Base-by-base conservation (phyloP, 1,140 invertebrate genomes). In the Pectinophora gossypiella region DNA sequence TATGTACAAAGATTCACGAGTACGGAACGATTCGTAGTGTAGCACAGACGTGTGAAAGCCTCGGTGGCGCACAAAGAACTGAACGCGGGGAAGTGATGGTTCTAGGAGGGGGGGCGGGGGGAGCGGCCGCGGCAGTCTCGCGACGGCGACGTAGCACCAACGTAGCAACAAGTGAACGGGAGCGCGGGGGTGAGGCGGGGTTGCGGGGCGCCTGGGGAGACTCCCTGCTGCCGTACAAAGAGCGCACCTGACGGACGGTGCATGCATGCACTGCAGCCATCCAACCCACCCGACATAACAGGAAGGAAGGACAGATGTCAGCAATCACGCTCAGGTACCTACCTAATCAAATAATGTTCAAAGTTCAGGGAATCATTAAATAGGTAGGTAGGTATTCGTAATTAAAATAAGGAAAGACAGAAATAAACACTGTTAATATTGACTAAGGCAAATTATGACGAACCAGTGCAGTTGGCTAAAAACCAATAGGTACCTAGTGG, bases 131-230 rank as follows among this genome's bases (percentile, higher is more conserved):
- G 13, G 61, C 68, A 77, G 73, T 72, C 73, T 82, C 74, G 71
- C 73, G 59, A 67, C 68, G 64, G 47, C 73, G 60, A 72, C 71
- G 70, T 75, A 77, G 71, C 70, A 73, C 58, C 72, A 76, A 77
- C 77, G 77, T 83, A 85, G 79, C 82, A 85, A 85, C 82, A 85
- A 85, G 80, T 85, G 82, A 85, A 82, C 76, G 79, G 73, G 71
- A 62, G 60, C 66, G 68, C 70, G 72, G 75, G 76, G 67, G 75
- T 73, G 76, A 70, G 57, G 59, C 19, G 46, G 49, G 60, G 55
- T 51, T 46, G 60, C 56, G 63, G 64, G 64, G 61, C 56, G 54
- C 56, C 50, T 51, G 36, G 60, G 66, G 62, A 59, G 54, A 53
- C 51, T 56, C 68, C 59, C 63, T n/a, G n/a, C 68, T 59, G 58